Conservation (phyloP, 2,888 invertebrate species). For the Ecliptopera silaceata region DNA sequence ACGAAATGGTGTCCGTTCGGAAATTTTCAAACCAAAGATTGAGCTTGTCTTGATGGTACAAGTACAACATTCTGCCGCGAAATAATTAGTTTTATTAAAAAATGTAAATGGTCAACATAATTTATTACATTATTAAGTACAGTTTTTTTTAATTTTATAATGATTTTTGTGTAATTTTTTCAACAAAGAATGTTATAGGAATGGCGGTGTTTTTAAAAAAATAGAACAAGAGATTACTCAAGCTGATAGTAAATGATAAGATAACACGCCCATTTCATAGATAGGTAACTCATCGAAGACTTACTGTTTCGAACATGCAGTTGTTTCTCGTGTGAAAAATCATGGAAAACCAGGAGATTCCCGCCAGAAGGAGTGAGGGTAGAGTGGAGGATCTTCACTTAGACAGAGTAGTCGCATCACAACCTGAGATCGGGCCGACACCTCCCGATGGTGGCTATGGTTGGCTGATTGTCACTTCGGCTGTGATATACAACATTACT, state of each 20-base stretch:
- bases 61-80: constrained; percentile 15
- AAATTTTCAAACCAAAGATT: constrained; percentile 41
- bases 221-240: constrained; percentile 71
- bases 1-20: constrained; percentile 45
- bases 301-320: constrained; percentile 64
- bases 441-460: constrained; percentile 87
- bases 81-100: neutral
- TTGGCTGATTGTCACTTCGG: constrained; percentile 84
- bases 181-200: neutral
- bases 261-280: constrained; percentile 70
- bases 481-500: constrained; percentile 84
- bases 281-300: constrained; percentile 67
- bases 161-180: neutral
- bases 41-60: too few relatives aligned
- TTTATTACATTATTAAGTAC: too few relatives aligned
- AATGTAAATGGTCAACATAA: too few relatives aligned
- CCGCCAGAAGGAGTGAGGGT: constrained; percentile 44
- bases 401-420: constrained; percentile 84
- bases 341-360: constrained; percentile 61
- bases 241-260: constrained; percentile 72
- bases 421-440: constrained; percentile 86
- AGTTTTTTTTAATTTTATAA: neutral
- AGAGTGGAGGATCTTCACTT: constrained; percentile 71
- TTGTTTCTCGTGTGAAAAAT: constrained; percentile 59
- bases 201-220: constrained; percentile 72